Evolutionary conservation across 2,888 invertebrate genomes (phyloP).

Genomic region (Platycheirus rosarum): DNA sequence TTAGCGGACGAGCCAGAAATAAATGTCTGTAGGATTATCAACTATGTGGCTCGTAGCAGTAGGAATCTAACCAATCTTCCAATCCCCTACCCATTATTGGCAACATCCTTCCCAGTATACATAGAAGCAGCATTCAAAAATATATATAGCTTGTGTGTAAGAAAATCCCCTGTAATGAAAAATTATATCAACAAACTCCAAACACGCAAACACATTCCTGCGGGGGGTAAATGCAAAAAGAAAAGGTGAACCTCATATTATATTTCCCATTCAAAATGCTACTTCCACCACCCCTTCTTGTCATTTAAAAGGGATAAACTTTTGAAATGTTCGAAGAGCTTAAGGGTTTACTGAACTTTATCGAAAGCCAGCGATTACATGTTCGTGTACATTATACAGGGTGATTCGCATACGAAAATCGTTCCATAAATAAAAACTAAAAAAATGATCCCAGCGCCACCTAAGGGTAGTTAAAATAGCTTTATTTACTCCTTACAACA

Average conservation of each 20-base stretch:
- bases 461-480: too few relatives aligned
- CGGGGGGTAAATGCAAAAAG: background rate
- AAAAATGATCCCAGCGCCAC: too few relatives aligned
- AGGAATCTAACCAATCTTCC: too few relatives aligned
- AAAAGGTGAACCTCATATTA: slow-evolving; percentile 44
- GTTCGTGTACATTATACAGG: background rate
- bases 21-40: slow-evolving; percentile 51
- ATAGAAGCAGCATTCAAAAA: background rate
- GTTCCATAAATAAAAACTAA: too few relatives aligned
- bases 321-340: slow-evolving; percentile 61
- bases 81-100: background rate
- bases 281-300: slow-evolving; percentile 34
- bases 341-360: slow-evolving; percentile 67
- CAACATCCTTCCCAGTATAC: background rate
- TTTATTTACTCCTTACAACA: too few relatives aligned
- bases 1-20: slow-evolving; percentile 49
- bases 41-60: slow-evolving; percentile 33
- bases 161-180: slow-evolving; percentile 72
- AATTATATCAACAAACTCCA: slow-evolving; percentile 72
- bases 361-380: slow-evolving; percentile 16
- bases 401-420: too few relatives aligned
- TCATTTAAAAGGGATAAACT: slow-evolving; percentile 67
- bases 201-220: slow-evolving; percentile 52
- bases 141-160: background rate
- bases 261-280: slow-evolving; percentile 46